A percentile compares a stretch with the other conserved stretches of the same genome.
phyloP scores from a whole-genome alignment of 1,140 invertebrate species.

The Macrobrachium rosenbergii region DNA sequence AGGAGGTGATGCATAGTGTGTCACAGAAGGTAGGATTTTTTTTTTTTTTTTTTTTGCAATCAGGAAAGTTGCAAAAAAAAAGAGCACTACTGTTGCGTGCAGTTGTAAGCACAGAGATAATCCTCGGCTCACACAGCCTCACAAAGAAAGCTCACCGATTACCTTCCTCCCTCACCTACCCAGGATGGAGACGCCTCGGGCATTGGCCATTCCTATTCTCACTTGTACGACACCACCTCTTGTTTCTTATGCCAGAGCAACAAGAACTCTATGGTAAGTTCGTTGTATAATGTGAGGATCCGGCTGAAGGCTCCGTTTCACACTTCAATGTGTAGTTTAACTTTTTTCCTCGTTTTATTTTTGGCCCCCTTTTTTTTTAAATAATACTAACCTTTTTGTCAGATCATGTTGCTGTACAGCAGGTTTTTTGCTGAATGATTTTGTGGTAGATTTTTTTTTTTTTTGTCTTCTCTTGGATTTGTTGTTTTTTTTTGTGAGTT shows the following conservation, averaged over 20 bases:
- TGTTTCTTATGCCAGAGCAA: slow-evolving; percentile 71
- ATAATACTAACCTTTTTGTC: not conserved
- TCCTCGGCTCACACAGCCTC: not conserved
- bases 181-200: slow-evolving; percentile 71
- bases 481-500: too few relatives aligned
- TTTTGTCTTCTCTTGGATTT: too few relatives aligned
- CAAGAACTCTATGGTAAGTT: slow-evolving; percentile 72
- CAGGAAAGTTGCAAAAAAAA: too few relatives aligned
- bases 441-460: not conserved
- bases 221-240: slow-evolving; percentile 70
- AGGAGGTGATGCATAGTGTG: too few relatives aligned
- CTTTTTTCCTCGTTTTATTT: not conserved
- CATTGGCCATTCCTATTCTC: slow-evolving; percentile 72
- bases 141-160: not conserved
- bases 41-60: too few relatives aligned
- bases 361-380: not conserved
- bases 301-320: slow-evolving; percentile 15
- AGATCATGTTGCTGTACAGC: not conserved
- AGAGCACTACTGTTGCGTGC: too few relatives aligned
- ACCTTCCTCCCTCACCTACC: slow-evolving; percentile 70
- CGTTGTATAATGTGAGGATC: not conserved
- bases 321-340: not conserved
- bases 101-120: not conserved
- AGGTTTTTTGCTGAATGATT: not conserved
- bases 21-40: too few relatives aligned